A percentile compares a stretch with the other conserved stretches of the same genome.
Conservation (phyloP, 2,888 invertebrate genomes). For the Dysmachus trigonus region DNA sequence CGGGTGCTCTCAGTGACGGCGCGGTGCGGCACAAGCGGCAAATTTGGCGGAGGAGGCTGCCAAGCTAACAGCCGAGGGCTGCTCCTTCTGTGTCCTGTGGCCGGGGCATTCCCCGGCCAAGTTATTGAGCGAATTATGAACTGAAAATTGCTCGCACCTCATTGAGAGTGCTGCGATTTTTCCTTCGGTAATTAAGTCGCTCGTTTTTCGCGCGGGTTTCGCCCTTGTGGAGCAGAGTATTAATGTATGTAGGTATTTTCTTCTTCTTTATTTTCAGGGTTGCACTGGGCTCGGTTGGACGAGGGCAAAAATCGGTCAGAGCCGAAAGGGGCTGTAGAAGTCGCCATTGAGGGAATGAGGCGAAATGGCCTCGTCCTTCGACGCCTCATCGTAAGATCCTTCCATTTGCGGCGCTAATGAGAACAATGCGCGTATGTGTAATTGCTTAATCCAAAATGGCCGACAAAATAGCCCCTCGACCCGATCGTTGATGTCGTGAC, state of each 20-base stretch:
- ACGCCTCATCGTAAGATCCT: background rate
- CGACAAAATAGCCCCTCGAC: conserved; percentile 51
- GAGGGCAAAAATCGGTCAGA: background rate
- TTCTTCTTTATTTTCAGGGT: background rate
- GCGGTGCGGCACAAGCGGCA: background rate
- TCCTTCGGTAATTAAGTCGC: background rate
- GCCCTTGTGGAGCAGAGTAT: background rate
- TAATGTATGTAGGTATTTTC: background rate
- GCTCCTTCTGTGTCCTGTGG: no score
- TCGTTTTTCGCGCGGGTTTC: background rate
- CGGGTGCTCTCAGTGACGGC: background rate
- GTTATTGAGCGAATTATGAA: background rate
- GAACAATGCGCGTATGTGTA: conserved; percentile 50
- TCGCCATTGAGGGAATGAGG: background rate
- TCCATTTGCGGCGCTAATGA: conserved; percentile 16
- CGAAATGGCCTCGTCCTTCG: background rate
- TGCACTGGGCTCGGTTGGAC: background rate
- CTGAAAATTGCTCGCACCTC: background rate
- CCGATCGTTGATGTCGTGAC: conserved; percentile 48
- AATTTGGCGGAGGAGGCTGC: background rate
- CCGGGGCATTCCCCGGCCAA: background rate
- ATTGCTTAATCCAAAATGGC: conserved; percentile 53
- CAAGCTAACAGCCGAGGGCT: background rate
- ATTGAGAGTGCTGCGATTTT: background rate
- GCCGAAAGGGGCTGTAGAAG: background rate